These are phyloP conservation scores for Pogonognathellus flavescens DNA, from an alignment of 1,140 invertebrate species.

Conservation along the genomic window DNA sequence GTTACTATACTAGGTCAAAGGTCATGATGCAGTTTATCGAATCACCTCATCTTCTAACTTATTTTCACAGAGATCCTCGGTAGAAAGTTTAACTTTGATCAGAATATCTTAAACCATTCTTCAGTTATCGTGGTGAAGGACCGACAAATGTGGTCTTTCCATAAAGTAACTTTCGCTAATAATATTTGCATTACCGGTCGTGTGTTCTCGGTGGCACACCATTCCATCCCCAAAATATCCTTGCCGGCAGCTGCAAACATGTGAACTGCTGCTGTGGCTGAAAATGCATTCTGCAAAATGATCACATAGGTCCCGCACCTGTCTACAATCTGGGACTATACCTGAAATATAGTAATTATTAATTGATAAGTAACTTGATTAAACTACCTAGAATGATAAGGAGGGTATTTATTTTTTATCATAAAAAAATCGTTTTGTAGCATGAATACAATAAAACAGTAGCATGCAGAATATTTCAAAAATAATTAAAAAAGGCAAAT, in stretches of 20 bases:
- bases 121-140: too few species aligned
- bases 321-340: slow-evolving; percentile 69
- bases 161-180: too few species aligned
- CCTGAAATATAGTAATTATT: not conserved
- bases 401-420: slow-evolving; percentile 27
- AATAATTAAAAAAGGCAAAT: too few species aligned
- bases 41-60: too few species aligned
- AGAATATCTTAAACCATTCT: too few species aligned
- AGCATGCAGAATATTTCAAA: too few species aligned
- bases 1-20: too few species aligned
- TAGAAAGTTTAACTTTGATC: slow-evolving; percentile 3
- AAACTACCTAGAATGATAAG: slow-evolving; percentile 10
- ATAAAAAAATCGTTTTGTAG: too few species aligned
- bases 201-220: slow-evolving; percentile 68
- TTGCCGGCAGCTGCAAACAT: slow-evolving; percentile 72
- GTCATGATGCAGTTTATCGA: too few species aligned
- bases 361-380: too few species aligned
- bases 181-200: not conserved
- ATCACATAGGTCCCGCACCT: slow-evolving; percentile 72
- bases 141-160: too few species aligned
- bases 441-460: too few species aligned
- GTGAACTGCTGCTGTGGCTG: slow-evolving; percentile 69
- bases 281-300: slow-evolving; percentile 73
- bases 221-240: slow-evolving; percentile 74
- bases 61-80: not conserved